Evolutionary conservation across 2,113 vertebrate species (phyloP).

Genomic region (Balaeniceps rex): DNA sequence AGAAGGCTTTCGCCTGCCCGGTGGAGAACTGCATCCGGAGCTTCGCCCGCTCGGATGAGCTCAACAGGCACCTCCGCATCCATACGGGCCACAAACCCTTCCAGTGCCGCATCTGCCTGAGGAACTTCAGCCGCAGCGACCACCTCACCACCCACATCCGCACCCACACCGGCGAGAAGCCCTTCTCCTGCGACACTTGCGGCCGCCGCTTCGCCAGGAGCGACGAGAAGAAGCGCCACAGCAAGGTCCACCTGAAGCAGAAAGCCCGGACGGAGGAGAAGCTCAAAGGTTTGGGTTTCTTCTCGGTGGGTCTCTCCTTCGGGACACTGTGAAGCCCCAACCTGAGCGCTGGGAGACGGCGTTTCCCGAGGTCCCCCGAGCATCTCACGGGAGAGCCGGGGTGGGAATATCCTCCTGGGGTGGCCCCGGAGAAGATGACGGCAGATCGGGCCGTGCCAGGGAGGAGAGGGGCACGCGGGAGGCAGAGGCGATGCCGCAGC

Average conservation of each 20-base stretch:
- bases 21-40: conserved; percentile 93
- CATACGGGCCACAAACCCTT: conserved; percentile 98
- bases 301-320: conserved; percentile 77
- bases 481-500: background rate
- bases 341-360: background rate
- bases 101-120: conserved; percentile 96
- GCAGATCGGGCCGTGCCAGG: background rate
- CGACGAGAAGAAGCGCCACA: conserved; percentile 94
- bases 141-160: conserved; percentile 98
- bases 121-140: conserved; percentile 97
- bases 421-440: background rate
- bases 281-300: conserved; percentile 82
- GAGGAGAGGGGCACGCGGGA: background rate
- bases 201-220: conserved; percentile 92
- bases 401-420: background rate
- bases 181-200: conserved; percentile 95
- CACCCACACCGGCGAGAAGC: conserved; percentile 97
- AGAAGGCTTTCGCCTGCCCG: conserved; percentile 94
- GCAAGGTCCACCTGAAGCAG: conserved; percentile 95
- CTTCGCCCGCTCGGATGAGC: conserved; percentile 95
- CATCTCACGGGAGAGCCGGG: background rate
- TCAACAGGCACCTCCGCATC: conserved; percentile 95
- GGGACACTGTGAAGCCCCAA: conserved; percentile 27
- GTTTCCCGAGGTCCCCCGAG: background rate
- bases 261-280: conserved; percentile 94